Evolutionary conservation across 2,888 invertebrate species (phyloP).

Genomic region (Acanthosoma haemorrhoidale): DNA sequence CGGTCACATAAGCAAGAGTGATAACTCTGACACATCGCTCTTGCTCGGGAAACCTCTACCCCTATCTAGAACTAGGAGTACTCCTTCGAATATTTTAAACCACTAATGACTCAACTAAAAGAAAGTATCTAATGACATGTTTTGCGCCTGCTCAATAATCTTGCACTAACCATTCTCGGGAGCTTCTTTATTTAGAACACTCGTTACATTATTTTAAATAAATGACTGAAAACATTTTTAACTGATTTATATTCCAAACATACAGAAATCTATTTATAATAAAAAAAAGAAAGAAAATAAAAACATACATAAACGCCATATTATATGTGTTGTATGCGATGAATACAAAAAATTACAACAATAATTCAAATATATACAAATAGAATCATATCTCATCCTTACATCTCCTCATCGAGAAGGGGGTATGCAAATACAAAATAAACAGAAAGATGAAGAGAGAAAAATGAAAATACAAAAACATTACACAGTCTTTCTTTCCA

Average conservation of each 20-base stretch:
- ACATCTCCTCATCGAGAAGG: neutral
- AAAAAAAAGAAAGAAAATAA: neutral
- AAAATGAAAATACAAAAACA: conserved; percentile 5
- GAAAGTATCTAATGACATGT: too few species aligned
- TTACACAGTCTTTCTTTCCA: conserved; percentile 2
- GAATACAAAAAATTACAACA: conserved; percentile 24
- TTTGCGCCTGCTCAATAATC: too few species aligned
- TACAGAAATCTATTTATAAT: neutral
- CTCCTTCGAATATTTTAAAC: too few species aligned
- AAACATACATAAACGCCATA: conserved; percentile 2
- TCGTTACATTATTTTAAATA: too few species aligned
- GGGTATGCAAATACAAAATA: neutral
- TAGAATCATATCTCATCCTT: neutral
- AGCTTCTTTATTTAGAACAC: too few species aligned
- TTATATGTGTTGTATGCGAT: neutral
- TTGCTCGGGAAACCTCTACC: too few species aligned
- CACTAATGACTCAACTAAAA: too few species aligned
- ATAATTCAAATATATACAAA: conserved; percentile 21
- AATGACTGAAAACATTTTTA: neutral
- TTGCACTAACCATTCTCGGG: too few species aligned
- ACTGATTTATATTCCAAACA: neutral
- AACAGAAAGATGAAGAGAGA: neutral
- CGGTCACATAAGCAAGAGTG: too few species aligned
- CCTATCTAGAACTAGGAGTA: too few species aligned
- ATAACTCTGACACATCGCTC: too few species aligned